Evolutionary conservation across 2,888 invertebrate species (phyloP).

Genomic region (Gastrophysa polygoni): DNA sequence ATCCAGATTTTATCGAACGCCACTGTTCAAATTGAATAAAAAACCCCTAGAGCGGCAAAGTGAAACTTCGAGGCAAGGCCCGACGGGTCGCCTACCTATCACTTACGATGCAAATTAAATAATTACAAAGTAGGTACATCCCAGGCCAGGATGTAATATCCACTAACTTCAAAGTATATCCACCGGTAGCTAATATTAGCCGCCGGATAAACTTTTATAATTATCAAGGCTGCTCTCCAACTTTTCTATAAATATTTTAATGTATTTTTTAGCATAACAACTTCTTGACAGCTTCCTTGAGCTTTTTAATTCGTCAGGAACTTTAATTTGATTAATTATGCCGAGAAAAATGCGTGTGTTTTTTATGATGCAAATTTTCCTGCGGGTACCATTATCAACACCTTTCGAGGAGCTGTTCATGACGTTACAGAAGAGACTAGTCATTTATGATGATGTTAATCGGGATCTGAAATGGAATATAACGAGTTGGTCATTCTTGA

Average conservation of each 20-base stretch:
- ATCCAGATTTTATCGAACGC: background rate
- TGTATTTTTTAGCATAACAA: constrained; percentile 43
- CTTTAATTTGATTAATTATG: constrained; percentile 39
- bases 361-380: constrained; percentile 35
- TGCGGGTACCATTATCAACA: constrained; percentile 12
- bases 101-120: constrained; percentile 59
- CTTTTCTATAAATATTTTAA: constrained; percentile 54
- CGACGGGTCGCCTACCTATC: constrained; percentile 53
- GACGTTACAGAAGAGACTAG: background rate
- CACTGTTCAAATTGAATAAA: constrained; percentile 11
- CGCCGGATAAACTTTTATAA: constrained; percentile 52
- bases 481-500: too few species aligned
- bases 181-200: constrained; percentile 46
- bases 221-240: constrained; percentile 47
- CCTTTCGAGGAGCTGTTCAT: constrained; percentile 1
- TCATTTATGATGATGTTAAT: background rate
- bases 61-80: constrained; percentile 50
- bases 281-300: constrained; percentile 33
- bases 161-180: constrained; percentile 52
- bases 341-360: constrained; percentile 29
- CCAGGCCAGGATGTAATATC: constrained; percentile 47
- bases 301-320: constrained; percentile 37
- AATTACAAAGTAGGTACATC: constrained; percentile 56
- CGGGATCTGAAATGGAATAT: background rate
- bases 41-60: constrained; percentile 37